Conservation (phyloP, 1,140 invertebrate species). For the Pseudachorutes palmiensis region DNA sequence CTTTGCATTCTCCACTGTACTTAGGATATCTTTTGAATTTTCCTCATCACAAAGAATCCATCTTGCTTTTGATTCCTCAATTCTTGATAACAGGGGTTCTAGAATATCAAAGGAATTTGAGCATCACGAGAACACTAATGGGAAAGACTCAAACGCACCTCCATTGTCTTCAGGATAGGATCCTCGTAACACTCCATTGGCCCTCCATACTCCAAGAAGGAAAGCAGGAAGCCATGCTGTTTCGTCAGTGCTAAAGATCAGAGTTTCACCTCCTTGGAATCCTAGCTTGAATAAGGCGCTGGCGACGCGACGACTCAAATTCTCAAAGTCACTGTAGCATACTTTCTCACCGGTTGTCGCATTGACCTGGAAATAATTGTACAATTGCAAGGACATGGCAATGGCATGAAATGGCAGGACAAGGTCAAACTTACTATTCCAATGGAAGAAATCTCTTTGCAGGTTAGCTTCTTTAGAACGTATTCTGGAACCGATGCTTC, state of each 20-base stretch:
- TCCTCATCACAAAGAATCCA: conserved; percentile 24
- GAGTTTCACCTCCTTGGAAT: conserved; percentile 25
- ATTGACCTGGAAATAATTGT: conserved; percentile 9
- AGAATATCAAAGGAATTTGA: not conserved
- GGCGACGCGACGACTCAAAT: conserved; percentile 15
- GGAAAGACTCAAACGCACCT: conserved; percentile 9
- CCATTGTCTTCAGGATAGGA: conserved; percentile 28
- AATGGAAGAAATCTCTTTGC: too few species aligned
- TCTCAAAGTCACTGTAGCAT: conserved; percentile 8
- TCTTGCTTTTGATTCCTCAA: conserved; percentile 11
- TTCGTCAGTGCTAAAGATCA: conserved; percentile 23
- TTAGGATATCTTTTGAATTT: conserved; percentile 4
- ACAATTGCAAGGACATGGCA: too few species aligned
- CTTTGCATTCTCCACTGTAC: conserved; percentile 4
- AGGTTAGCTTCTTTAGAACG: too few species aligned
- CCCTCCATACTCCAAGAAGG: conserved; percentile 28
- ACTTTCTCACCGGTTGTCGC: conserved; percentile 12
- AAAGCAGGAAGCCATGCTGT: conserved; percentile 18
- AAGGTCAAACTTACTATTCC: too few species aligned
- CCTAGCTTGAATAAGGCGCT: conserved; percentile 29
- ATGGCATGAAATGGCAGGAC: too few species aligned
- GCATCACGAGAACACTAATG: too few species aligned
- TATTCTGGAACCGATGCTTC: too few species aligned
- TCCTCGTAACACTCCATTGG: conserved; percentile 23
- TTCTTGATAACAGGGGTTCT: conserved; percentile 17